Conservation (phyloP, 2,888 invertebrate genomes). For the Bembecia ichneumoniformis region DNA sequence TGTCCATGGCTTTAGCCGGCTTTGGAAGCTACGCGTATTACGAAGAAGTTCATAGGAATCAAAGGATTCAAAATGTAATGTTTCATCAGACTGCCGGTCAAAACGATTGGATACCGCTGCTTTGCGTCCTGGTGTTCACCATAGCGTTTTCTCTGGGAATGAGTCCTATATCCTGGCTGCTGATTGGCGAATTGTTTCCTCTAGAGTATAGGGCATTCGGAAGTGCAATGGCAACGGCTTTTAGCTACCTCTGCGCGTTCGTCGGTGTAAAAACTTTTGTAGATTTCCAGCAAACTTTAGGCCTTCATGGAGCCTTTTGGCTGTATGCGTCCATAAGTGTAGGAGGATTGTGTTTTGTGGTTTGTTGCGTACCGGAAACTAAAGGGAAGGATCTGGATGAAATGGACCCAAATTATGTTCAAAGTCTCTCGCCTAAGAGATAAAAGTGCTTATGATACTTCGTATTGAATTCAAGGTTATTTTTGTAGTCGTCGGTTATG, state of each 20-base stretch:
- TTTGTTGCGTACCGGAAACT: slow-evolving; percentile 90
- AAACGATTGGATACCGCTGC: slow-evolving; percentile 86
- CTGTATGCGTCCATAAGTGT: slow-evolving; percentile 88
- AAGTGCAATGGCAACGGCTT: slow-evolving; percentile 87
- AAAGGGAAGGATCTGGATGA: slow-evolving; percentile 92
- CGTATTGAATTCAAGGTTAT: slow-evolving; percentile 17
- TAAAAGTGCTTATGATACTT: slow-evolving; percentile 22
- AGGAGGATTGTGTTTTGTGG: slow-evolving; percentile 86
- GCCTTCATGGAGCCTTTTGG: slow-evolving; percentile 90
- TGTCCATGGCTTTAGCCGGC: slow-evolving; percentile 88
- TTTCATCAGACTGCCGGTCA: slow-evolving; percentile 70
- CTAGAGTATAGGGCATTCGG: slow-evolving; percentile 88
- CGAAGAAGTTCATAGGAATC: slow-evolving; percentile 76
- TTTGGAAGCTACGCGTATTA: slow-evolving; percentile 90
- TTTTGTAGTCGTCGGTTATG: too few relatives aligned
- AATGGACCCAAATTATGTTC: slow-evolving; percentile 81
- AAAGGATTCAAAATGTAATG: slow-evolving; percentile 63
- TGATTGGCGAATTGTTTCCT: slow-evolving; percentile 88
- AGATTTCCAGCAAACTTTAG: slow-evolving; percentile 82
- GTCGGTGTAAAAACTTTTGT: slow-evolving; percentile 89
- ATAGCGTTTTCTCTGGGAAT: slow-evolving; percentile 90
- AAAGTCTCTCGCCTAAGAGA: slow-evolving; percentile 59
- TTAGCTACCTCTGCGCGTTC: slow-evolving; percentile 90
- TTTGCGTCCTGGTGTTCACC: slow-evolving; percentile 87
- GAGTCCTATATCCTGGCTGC: slow-evolving; percentile 89